Conservation (phyloP, 2,797 vertebrate species). For the Capromys pilorides region DNA sequence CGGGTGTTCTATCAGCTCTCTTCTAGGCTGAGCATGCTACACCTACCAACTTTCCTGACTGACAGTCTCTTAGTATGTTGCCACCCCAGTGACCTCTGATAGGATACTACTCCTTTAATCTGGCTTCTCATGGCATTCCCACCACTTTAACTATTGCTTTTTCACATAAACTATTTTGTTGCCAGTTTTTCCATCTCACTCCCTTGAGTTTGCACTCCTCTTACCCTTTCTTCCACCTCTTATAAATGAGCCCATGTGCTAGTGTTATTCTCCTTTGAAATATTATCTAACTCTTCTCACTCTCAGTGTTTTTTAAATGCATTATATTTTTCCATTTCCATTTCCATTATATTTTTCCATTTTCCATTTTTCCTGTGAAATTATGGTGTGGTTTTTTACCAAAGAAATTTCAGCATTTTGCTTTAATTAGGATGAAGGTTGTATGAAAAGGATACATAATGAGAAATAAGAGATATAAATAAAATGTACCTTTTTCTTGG, state of each 20-base stretch:
- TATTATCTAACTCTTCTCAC: background rate
- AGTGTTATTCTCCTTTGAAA: background rate
- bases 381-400: background rate
- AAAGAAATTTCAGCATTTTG: conserved; percentile 38
- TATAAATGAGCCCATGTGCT: background rate
- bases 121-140: background rate
- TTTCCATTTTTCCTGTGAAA: background rate
- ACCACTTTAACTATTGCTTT: conserved; percentile 8
- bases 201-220: background rate
- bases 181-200: background rate
- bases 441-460: background rate
- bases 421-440: background rate
- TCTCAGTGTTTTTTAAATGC: background rate
- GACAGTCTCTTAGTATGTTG: conserved; percentile 39
- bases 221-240: background rate
- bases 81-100: background rate
- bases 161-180: background rate
- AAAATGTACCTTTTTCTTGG: conserved; percentile 1
- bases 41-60: conserved; percentile 29
- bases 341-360: conserved; percentile 26
- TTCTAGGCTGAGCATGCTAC: background rate
- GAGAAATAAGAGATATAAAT: background rate
- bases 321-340: conserved; percentile 32
- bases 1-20: conserved; percentile 51
- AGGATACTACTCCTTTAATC: background rate